These are phyloP conservation scores for Bos indicus DNA, from an alignment of 2,113 vertebrate species.

Conservation along the genomic window DNA sequence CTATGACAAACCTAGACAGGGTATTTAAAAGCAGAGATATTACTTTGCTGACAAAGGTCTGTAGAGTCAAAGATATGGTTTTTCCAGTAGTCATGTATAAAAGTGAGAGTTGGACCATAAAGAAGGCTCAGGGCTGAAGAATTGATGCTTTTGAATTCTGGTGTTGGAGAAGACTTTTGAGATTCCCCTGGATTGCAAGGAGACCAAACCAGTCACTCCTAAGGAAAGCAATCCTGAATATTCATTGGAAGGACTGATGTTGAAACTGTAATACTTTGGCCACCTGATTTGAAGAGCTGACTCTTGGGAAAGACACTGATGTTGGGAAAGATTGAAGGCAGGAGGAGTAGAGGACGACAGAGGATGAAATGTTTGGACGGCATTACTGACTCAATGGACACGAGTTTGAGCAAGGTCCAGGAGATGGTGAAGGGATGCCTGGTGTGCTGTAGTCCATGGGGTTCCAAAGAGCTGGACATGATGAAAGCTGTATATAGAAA, in stretches of 20 bases:
- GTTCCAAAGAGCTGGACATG: neutral
- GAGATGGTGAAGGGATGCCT: neutral
- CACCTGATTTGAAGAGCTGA: neutral
- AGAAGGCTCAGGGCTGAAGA: neutral
- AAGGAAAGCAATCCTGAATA: neutral
- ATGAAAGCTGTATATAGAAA: neutral
- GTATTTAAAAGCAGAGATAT: neutral
- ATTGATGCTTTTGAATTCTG: neutral
- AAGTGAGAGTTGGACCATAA: neutral
- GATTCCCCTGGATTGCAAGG: neutral
- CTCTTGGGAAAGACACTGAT: neutral
- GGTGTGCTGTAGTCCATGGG: neutral
- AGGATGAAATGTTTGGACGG: neutral
- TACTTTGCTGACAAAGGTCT: neutral
- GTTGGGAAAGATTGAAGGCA: neutral
- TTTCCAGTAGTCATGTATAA: neutral
- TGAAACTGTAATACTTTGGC: neutral
- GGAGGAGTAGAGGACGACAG: fast-evolving
- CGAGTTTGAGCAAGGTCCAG: neutral
- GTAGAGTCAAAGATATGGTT: neutral
- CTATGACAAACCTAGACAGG: neutral
- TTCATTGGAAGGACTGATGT: neutral
- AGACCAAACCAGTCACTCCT: neutral
- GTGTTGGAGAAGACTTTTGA: neutral
- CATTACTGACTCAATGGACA: neutral